Evolutionary conservation across 2,113 vertebrate species (phyloP).

Genomic region (Laticauda laticaudata): DNA sequence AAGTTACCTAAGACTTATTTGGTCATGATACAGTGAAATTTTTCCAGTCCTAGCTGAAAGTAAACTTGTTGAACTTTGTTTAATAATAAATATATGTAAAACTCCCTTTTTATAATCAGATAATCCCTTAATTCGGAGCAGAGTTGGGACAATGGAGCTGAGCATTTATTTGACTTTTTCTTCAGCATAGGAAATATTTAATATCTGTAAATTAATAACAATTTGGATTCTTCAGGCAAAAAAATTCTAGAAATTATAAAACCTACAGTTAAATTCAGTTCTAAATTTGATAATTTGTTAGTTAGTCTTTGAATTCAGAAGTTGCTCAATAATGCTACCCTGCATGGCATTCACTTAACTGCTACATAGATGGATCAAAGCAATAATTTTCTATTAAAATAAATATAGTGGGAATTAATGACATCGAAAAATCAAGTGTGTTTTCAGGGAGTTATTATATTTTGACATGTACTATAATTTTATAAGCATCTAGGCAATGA

Average conservation of each 20-base stretch:
- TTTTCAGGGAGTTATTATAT: background rate
- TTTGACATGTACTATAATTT: background rate
- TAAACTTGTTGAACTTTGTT: background rate
- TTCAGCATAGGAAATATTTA: constrained; percentile 9
- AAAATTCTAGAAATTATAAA: constrained; percentile 24
- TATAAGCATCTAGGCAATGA: background rate
- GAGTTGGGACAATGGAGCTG: too few species aligned
- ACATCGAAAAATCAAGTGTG: background rate
- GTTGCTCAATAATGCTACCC: constrained; percentile 4
- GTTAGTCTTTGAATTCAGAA: background rate
- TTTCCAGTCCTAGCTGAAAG: background rate
- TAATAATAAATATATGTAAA: background rate
- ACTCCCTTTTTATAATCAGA: background rate
- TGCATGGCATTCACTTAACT: background rate
- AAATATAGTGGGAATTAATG: constrained; percentile 20
- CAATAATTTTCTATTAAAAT: constrained; percentile 14
- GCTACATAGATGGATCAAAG: background rate
- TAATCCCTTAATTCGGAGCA: background rate
- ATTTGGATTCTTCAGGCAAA: constrained; percentile 4
- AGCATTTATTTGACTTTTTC: background rate
- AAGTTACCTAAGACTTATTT: background rate
- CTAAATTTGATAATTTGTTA: constrained; percentile 15
- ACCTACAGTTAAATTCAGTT: constrained; percentile 27
- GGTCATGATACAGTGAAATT: background rate
- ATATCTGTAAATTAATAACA: constrained; percentile 23